Percentiles rank a stretch among this genome's conserved stretches.
Conservation (phyloP, 2,113 vertebrate species). For the Bubalus kerabau region DNA sequence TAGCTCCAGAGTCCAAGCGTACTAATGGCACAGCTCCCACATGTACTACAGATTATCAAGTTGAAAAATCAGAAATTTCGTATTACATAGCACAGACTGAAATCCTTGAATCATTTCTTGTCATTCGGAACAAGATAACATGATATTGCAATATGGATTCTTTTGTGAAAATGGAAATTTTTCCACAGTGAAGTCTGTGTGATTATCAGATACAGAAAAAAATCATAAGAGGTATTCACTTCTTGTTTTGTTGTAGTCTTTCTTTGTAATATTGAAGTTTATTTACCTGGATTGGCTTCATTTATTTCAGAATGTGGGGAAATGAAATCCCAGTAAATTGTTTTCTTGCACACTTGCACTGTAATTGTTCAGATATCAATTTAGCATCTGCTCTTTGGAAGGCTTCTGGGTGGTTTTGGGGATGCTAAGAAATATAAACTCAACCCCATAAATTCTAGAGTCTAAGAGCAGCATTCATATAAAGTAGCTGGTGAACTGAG, state of each 20-base stretch:
- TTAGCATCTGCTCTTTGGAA: not conserved
- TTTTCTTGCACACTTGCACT: not conserved
- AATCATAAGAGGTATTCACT: too few relatives aligned
- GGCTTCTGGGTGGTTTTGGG: not conserved
- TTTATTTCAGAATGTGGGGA: not conserved
- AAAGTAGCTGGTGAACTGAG: too few relatives aligned
- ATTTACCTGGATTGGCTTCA: not conserved
- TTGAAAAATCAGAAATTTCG: not conserved
- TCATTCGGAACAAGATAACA: not conserved
- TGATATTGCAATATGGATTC: not conserved
- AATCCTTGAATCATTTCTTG: not conserved
- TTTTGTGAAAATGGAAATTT: not conserved
- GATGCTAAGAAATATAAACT: not conserved
- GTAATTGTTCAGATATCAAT: not conserved
- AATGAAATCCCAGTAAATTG: not conserved
- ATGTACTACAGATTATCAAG: not conserved
- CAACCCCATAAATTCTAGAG: not conserved
- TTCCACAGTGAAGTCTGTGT: too few relatives aligned
- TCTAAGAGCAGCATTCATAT: not conserved
- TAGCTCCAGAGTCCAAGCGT: too few relatives aligned
- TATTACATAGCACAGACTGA: not conserved
- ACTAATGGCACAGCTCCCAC: too few relatives aligned
- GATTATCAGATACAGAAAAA: too few relatives aligned
- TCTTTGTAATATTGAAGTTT: too few relatives aligned
- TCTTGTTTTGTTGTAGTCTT: too few relatives aligned